These are phyloP conservation scores for Rhagoletis zephyria DNA, from an alignment of 1,140 invertebrate genomes.

Conservation along the genomic window DNA sequence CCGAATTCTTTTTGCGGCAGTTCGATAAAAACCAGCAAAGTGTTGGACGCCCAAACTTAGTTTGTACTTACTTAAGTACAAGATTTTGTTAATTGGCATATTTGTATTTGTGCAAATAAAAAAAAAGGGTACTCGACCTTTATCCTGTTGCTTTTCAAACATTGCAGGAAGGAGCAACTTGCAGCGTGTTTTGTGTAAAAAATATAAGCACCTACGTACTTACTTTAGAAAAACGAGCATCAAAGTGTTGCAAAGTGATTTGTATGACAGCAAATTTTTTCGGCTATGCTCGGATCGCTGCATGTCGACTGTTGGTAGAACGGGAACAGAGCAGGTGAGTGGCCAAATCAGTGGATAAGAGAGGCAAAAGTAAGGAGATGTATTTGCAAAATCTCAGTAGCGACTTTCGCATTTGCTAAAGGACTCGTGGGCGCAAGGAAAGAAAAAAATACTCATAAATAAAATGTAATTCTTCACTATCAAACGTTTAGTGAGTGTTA, in stretches of 20 bases:
- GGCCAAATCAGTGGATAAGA: background rate
- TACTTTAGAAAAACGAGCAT: background rate
- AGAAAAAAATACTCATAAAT: too few species aligned
- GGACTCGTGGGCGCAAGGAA: background rate
- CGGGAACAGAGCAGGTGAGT: conserved; percentile 3
- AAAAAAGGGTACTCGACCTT: background rate
- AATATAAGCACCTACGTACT: background rate
- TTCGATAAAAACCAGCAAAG: conserved; percentile 44
- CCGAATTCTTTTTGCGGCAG: background rate
- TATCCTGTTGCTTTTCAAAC: background rate
- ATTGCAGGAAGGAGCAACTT: background rate
- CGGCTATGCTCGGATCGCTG: conserved; percentile 25
- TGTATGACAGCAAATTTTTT: background rate
- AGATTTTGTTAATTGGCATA: background rate
- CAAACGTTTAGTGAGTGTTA: too few species aligned
- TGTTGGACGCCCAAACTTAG: conserved; percentile 4
- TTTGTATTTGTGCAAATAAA: background rate
- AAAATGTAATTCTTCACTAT: too few species aligned
- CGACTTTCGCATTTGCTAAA: background rate
- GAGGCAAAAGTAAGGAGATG: background rate
- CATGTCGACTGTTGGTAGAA: background rate
- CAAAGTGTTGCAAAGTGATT: conserved; percentile 24
- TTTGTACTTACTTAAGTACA: background rate
- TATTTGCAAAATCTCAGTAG: background rate
- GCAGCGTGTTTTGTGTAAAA: background rate